Conservation (phyloP, 2,888 invertebrate species). For the Tribolium freemani region DNA sequence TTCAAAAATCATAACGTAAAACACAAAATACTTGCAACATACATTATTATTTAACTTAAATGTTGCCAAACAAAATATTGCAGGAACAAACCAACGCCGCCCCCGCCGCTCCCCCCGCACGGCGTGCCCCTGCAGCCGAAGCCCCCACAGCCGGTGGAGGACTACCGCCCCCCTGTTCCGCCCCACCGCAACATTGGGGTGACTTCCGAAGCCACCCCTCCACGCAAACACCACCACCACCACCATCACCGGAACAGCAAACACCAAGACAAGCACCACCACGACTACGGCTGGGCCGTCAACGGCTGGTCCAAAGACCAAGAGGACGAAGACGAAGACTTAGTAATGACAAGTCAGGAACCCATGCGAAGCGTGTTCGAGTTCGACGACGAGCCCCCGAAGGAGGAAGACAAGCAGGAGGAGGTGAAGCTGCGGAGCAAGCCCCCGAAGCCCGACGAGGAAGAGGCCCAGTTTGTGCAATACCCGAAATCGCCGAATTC, state of each 20-base stretch:
- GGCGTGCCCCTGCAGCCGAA: slow-evolving; percentile 63
- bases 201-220: slow-evolving; percentile 61
- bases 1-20: too few relatives aligned
- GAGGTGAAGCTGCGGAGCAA: slow-evolving; percentile 61
- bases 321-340: slow-evolving; percentile 40
- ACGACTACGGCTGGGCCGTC: slow-evolving; percentile 30
- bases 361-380: slow-evolving; percentile 66
- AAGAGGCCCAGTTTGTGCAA: slow-evolving; percentile 74
- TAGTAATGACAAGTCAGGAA: slow-evolving; percentile 36
- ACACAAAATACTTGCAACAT: too few relatives aligned
- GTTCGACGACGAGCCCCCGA: slow-evolving; percentile 71
- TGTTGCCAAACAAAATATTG: too few relatives aligned
- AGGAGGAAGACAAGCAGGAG: slow-evolving; percentile 36
- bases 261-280: slow-evolving; percentile 54
- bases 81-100: slow-evolving; percentile 65
- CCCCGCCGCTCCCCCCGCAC: slow-evolving; percentile 70
- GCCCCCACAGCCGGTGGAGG: slow-evolving; percentile 68
- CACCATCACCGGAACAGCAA: slow-evolving; percentile 67
- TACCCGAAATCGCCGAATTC: slow-evolving; percentile 67
- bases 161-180: slow-evolving; percentile 90
- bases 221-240: slow-evolving; percentile 67
- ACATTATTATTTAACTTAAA: too few relatives aligned
- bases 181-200: slow-evolving; percentile 84
- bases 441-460: slow-evolving; percentile 67
- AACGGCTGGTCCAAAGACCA: slow-evolving; percentile 21